Conservation (phyloP, 2,113 vertebrate species). For the Aphyosemion australe region DNA sequence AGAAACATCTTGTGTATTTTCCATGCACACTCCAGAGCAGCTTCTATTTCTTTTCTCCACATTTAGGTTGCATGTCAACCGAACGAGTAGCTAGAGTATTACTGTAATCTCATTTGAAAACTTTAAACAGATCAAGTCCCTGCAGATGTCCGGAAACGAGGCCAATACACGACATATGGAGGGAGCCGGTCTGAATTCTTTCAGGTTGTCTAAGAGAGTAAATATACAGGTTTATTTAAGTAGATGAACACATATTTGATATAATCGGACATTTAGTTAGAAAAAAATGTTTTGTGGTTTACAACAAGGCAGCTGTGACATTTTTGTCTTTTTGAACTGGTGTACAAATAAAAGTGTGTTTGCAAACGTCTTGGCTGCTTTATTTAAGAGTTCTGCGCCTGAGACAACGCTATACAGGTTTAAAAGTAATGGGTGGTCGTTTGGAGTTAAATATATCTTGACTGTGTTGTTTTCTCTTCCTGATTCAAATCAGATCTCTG, state of each 20-base stretch:
- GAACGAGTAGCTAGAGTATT: constrained; percentile 50
- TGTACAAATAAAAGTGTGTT: constrained; percentile 60
- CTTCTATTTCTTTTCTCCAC: constrained; percentile 17
- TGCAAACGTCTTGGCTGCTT: constrained; percentile 1
- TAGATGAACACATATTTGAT: constrained; percentile 6
- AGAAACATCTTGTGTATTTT: neutral
- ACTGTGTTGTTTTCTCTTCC: constrained; percentile 45
- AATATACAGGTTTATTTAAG: constrained; percentile 15
- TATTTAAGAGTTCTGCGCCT: neutral
- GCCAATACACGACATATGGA: constrained; percentile 29
- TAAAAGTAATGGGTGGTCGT: constrained; percentile 5
- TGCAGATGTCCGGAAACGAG: constrained; percentile 55
- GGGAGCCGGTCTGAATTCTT: neutral
- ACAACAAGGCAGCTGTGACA: constrained; percentile 71
- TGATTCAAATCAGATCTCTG: constrained; percentile 53
- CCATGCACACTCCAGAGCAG: constrained; percentile 54
- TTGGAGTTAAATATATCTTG: constrained; percentile 33
- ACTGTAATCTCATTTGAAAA: constrained; percentile 71
- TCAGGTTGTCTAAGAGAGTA: constrained; percentile 36
- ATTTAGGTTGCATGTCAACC: constrained; percentile 56
- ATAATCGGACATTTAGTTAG: constrained; percentile 16
- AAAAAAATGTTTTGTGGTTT: constrained; percentile 33
- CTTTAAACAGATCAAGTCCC: constrained; percentile 60
- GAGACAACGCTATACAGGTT: neutral
- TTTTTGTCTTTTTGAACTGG: constrained; percentile 51